Conservation (phyloP, 2,797 vertebrate species). For the Pseudochirops corinnae region DNA sequence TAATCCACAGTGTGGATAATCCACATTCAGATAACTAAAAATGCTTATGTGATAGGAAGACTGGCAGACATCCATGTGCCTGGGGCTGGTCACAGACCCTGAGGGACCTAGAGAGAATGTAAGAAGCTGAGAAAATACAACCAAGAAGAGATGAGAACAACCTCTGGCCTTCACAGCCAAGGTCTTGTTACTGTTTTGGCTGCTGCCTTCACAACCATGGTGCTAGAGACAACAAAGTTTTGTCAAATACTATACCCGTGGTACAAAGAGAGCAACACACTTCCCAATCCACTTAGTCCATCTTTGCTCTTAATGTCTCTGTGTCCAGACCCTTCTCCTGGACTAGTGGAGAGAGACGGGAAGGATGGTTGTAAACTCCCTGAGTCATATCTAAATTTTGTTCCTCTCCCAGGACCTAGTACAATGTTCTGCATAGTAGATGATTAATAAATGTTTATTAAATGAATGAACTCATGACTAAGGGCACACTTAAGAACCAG, state of each 20-base stretch:
- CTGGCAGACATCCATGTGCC: neutral
- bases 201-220: neutral
- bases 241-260: neutral
- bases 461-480: neutral
- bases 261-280: neutral
- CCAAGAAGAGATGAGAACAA: neutral
- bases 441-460: neutral
- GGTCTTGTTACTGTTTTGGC: neutral
- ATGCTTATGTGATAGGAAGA: neutral
- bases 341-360: neutral
- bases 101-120: neutral
- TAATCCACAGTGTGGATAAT: neutral
- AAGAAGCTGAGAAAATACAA: constrained; percentile 5
- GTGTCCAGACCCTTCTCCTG: neutral
- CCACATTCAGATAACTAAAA: neutral
- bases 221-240: neutral
- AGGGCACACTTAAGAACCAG: neutral
- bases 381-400: neutral
- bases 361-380: neutral
- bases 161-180: neutral
- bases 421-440: neutral
- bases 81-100: neutral
- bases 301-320: neutral
- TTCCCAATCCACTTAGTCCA: too few relatives aligned
- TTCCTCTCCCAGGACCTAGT: neutral